Evolutionary conservation across 2,888 invertebrate genomes (phyloP).

Genomic region (Trichopoda pennipes): DNA sequence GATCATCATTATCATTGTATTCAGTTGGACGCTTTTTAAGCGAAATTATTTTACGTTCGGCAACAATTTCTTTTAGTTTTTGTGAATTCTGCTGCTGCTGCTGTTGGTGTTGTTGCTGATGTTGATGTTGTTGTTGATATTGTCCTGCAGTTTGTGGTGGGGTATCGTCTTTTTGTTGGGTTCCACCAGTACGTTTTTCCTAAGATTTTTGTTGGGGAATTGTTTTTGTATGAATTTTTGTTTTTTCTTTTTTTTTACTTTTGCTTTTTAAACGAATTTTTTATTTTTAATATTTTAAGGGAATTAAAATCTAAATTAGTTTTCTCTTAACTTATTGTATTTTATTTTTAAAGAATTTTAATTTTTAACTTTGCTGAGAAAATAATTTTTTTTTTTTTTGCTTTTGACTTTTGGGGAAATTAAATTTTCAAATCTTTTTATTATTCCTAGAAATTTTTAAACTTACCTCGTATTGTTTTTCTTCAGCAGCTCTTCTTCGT

Average conservation of each 20-base stretch:
- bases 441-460: neutral
- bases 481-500: conserved; percentile 80
- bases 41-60: conserved; percentile 80
- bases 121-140: conserved; percentile 63
- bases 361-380: conserved; percentile 8
- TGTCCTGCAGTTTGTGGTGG: conserved; percentile 48
- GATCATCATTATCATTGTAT: conserved; percentile 69
- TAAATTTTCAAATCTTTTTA: neutral
- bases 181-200: conserved; percentile 61
- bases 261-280: conserved; percentile 43
- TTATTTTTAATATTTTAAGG: conserved; percentile 28
- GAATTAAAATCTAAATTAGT: conserved; percentile 63
- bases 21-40: conserved; percentile 75
- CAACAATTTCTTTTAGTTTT: conserved; percentile 76
- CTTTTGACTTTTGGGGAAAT: too few relatives aligned
- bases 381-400: neutral
- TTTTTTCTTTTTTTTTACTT: conserved; percentile 48
- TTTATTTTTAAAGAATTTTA: conserved; percentile 8
- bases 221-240: conserved; percentile 74
- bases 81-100: conserved; percentile 70
- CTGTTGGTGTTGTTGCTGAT: too few relatives aligned
- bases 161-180: conserved; percentile 68
- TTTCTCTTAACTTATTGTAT: conserved; percentile 27
- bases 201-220: conserved; percentile 69
- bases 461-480: conserved; percentile 79